Percentiles rank a stretch among this genome's conserved stretches.
phyloP scores from a whole-genome alignment of 2,888 invertebrate genomes.

The Linyphia triangularis region DNA sequence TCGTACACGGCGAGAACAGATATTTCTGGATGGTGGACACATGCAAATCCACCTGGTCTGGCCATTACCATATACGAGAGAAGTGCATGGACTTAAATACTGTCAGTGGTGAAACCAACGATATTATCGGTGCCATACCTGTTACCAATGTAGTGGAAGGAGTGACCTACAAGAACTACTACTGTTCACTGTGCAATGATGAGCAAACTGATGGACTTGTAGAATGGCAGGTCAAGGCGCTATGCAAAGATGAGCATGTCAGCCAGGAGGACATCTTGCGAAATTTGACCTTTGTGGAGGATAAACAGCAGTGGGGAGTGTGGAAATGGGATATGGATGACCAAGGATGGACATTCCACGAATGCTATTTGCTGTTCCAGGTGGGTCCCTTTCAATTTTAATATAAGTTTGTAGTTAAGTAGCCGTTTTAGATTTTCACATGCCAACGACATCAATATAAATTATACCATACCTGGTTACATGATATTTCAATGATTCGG shows the following conservation, averaged over 20 bases:
- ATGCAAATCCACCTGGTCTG: slow-evolving; percentile 40
- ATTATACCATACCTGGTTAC: no score
- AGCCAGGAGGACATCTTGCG: slow-evolving; percentile 23
- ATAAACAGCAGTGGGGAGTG: slow-evolving; percentile 59
- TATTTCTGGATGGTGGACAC: slow-evolving; percentile 68
- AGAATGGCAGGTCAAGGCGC: slow-evolving; percentile 49
- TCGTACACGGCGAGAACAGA: slow-evolving; percentile 54
- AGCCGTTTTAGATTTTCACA: no score
- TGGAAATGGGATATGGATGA: slow-evolving; percentile 28
- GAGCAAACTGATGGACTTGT: slow-evolving; percentile 9
- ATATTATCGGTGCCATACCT: slow-evolving; percentile 31
- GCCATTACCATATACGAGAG: slow-evolving; percentile 12
- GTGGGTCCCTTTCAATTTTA: no score
- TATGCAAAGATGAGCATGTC: neutral
- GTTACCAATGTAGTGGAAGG: slow-evolving; percentile 37
- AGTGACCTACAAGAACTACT: slow-evolving; percentile 57
- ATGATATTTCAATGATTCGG: no score
- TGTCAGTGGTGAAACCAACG: slow-evolving; percentile 15
- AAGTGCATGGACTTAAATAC: slow-evolving; percentile 12
- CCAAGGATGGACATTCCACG: slow-evolving; percentile 1
- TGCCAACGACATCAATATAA: no score
- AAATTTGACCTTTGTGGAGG: slow-evolving; percentile 55
- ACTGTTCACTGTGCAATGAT: slow-evolving; percentile 52
- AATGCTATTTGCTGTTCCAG: slow-evolving; percentile 51
- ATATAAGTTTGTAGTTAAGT: no score